Conservation (phyloP, 1,140 invertebrate species). For the Paraescarpia echinospica region DNA sequence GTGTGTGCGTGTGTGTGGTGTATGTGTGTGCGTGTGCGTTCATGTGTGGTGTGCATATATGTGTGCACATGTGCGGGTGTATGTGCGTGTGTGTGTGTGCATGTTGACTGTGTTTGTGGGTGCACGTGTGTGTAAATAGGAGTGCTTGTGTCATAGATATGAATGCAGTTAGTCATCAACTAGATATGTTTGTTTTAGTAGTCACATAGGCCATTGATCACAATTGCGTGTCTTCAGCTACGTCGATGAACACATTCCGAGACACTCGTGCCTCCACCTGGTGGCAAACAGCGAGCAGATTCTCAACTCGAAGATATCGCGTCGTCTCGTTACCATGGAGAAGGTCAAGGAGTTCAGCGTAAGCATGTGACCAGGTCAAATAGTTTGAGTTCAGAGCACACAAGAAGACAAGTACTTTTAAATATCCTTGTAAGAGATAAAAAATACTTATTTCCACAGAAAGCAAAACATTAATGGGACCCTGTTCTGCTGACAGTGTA, state of each 20-base stretch:
- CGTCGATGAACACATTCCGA: slow-evolving; percentile 72
- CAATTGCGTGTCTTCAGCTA: slow-evolving; percentile 60
- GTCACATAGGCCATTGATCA: no score
- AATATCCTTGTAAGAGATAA: background rate
- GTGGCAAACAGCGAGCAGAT: slow-evolving; percentile 85
- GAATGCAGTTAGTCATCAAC: background rate
- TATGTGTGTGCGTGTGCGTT: no score
- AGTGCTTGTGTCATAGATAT: background rate
- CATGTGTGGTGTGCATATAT: no score
- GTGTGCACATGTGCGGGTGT: background rate
- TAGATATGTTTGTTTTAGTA: background rate
- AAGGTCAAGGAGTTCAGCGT: slow-evolving; percentile 65
- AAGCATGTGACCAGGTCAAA: background rate
- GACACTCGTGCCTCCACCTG: slow-evolving; percentile 76
- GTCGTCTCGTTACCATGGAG: slow-evolving; percentile 82
- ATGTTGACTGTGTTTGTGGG: no score
- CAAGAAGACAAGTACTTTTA: background rate
- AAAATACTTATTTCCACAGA: background rate
- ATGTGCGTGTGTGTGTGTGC: background rate
- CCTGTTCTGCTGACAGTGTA: background rate
- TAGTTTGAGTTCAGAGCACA: background rate
- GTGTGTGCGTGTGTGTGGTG: no score
- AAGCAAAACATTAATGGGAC: background rate
- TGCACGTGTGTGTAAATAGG: no score
- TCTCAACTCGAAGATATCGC: slow-evolving; percentile 72